Evolutionary conservation across 2,113 vertebrate genomes (phyloP).

Genomic region (Macquaria ambigua): DNA sequence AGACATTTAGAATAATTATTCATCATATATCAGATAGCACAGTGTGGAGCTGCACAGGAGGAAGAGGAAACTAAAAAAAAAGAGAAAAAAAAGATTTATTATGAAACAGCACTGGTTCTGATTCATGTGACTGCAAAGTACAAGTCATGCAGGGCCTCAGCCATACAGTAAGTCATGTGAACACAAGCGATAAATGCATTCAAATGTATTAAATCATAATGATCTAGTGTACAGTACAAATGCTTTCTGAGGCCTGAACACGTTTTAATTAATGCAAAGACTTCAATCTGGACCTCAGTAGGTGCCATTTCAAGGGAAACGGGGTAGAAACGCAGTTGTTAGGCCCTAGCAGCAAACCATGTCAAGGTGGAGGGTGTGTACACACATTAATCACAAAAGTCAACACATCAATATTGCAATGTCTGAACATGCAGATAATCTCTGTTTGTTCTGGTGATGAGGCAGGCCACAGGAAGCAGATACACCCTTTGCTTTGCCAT

Average conservation of each 20-base stretch:
- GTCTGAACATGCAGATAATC: conserved; percentile 38
- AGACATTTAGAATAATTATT: conserved; percentile 22
- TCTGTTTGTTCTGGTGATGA: conserved; percentile 26
- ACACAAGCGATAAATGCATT: conserved; percentile 28
- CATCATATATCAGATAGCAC: conserved; percentile 21
- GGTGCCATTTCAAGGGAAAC: neutral
- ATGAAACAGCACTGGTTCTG: conserved; percentile 5
- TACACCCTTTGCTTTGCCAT: neutral
- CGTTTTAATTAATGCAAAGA: conserved; percentile 22
- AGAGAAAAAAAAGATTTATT: neutral
- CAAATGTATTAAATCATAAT: conserved; percentile 28
- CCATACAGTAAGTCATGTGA: conserved; percentile 29
- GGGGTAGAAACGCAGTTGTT: neutral
- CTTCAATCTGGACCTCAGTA: neutral
- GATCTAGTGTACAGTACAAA: conserved; percentile 15
- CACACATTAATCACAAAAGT: conserved; percentile 31
- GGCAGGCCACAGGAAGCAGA: conserved; percentile 5
- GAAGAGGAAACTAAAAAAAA: neutral
- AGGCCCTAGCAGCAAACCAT: neutral
- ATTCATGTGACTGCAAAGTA: conserved; percentile 21
- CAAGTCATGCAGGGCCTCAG: neutral
- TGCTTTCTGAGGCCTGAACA: conserved; percentile 16
- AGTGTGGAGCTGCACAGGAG: conserved; percentile 7
- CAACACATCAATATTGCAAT: conserved; percentile 43
- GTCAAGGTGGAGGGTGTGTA: conserved; percentile 7